Base-by-base conservation (phyloP, 2,888 invertebrate genomes). In the Tetranychus piercei region DNA sequence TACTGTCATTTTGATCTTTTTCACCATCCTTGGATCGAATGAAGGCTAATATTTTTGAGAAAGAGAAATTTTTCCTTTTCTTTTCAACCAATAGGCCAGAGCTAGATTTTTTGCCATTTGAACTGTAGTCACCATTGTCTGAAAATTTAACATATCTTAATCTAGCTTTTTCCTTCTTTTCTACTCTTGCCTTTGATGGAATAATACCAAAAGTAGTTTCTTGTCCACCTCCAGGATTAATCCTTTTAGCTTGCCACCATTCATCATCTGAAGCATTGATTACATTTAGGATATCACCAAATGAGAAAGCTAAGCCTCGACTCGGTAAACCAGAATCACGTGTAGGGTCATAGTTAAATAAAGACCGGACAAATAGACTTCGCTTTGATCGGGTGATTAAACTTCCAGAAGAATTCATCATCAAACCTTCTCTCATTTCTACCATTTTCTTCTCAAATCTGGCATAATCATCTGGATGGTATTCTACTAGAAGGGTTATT, bases 261-360 rank as follows among this genome's bases (percentile, higher is more conserved):
- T 99, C 97, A 83, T 99, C 97, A 83, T 99, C 99, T 76, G 94
- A 92, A 76, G 97, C 96, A 83, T 99, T 99, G 78, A 94, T 95
- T 77, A 99, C 96, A 83, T 99, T 97, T 77, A 99, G 85, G 79
- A 99, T 95, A 83, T 99, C 97, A 71, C 99, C 99, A 82, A 96
- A 96, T 81, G 90, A 88, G 85, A 99, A 99, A 55, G 93, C 90
- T 81, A 99, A 86, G 45, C 73, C 73, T 80, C 94, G 88, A 79
- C 94, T 93, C 6, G 99, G 99, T 81, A 97, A 84, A 9, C 96
- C 97, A 81, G 96, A 95, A 83, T 99, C 99, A 82, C 91, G 90
- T 81, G 90, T 88, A 18, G 99, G 97, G 84, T 99, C 97, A 83
- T 97, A 97, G 84, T 99, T 96, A 85, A 99, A 99, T 79, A 97